phyloP scores from a whole-genome alignment of 2,888 invertebrate genomes.

The Aspidiotus destructor region DNA sequence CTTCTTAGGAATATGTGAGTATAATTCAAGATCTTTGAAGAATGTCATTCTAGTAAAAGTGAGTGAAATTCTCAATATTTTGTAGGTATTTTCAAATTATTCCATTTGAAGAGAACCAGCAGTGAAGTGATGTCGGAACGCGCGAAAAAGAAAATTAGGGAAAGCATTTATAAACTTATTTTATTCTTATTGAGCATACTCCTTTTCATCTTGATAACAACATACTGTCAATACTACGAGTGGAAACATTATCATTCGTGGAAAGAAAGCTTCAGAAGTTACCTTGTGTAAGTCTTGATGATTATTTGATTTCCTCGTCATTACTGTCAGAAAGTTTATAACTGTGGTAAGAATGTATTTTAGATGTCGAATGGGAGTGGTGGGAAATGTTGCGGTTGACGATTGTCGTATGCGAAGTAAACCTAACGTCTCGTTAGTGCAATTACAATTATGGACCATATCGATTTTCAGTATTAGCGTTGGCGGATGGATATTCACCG shows the following conservation, averaged over 20 bases:
- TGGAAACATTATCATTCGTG: slow-evolving; percentile 64
- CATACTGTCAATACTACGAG: slow-evolving; percentile 73
- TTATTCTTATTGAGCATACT: slow-evolving; percentile 67
- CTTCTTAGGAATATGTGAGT: slow-evolving; percentile 38
- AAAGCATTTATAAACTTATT: slow-evolving; percentile 76
- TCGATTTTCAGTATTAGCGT: slow-evolving; percentile 78
- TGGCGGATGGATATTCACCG: slow-evolving; percentile 92
- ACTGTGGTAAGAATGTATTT: slow-evolving; percentile 20
- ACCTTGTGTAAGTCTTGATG: slow-evolving; percentile 62
- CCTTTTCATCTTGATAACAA: slow-evolving; percentile 66
- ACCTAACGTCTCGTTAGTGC: slow-evolving; percentile 72
- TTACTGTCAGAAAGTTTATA: background rate
- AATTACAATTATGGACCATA: slow-evolving; percentile 69
- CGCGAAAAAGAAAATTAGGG: slow-evolving; percentile 74
- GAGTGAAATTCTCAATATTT: slow-evolving; percentile 3
- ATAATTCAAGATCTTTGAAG: background rate
- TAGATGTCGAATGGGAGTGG: slow-evolving; percentile 44
- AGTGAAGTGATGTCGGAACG: slow-evolving; percentile 73
- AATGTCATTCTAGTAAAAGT: slow-evolving; percentile 22
- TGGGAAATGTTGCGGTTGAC: slow-evolving; percentile 39
- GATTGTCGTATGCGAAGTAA: slow-evolving; percentile 58
- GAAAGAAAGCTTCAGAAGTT: slow-evolving; percentile 64
- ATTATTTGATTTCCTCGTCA: background rate
- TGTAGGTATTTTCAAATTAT: slow-evolving; percentile 64
- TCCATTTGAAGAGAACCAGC: slow-evolving; percentile 69